Evolutionary conservation across 2,797 vertebrate species (phyloP).

Genomic region (Otolemur crassicaudatus): DNA sequence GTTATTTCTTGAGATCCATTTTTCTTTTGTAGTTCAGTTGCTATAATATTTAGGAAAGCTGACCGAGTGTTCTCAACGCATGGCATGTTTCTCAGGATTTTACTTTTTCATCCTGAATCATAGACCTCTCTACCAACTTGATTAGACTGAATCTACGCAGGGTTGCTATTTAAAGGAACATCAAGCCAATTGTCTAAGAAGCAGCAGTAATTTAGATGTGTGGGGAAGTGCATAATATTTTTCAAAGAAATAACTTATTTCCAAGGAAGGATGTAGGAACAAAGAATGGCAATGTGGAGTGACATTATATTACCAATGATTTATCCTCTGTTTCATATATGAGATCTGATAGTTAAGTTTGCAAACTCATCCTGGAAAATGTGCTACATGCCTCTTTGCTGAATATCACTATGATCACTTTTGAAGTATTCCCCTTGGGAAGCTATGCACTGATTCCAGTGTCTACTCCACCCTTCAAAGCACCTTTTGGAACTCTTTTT

Average conservation of each 20-base stretch:
- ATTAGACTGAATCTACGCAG: not conserved
- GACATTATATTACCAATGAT: not conserved
- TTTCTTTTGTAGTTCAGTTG: slow-evolving; percentile 18
- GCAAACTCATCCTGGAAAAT: too few species aligned
- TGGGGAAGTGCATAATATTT: not conserved
- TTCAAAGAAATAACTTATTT: slow-evolving; percentile 15
- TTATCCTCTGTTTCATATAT: not conserved
- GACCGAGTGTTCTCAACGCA: not conserved
- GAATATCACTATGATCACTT: too few species aligned
- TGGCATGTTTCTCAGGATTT: not conserved
- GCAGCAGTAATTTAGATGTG: not conserved
- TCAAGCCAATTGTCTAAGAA: not conserved
- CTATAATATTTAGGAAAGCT: not conserved
- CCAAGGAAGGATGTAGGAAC: not conserved
- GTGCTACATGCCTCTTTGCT: too few species aligned
- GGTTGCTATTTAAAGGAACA: slow-evolving; percentile 17
- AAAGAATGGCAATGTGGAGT: not conserved
- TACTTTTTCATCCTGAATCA: not conserved
- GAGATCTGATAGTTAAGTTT: too few species aligned
- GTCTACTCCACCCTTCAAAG: too few species aligned
- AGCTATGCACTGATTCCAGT: too few species aligned
- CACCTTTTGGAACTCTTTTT: too few species aligned
- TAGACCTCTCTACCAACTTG: not conserved
- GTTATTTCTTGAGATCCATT: not conserved
- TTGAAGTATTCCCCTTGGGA: too few species aligned